Evolutionary conservation across 2,113 vertebrate genomes (phyloP).

Genomic region (Cyanoderma ruficeps): DNA sequence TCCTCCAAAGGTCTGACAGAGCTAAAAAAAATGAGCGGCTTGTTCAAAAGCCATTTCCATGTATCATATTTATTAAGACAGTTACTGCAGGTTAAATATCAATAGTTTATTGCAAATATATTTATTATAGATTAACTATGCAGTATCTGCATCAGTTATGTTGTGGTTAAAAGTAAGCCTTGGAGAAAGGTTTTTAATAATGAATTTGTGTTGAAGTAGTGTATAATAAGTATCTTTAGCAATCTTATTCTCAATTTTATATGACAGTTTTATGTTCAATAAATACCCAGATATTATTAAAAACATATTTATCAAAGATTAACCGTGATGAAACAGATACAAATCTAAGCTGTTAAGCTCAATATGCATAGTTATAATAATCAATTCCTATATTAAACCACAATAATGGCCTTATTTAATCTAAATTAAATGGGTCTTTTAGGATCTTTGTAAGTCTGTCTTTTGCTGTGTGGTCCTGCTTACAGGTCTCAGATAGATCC

Average conservation of each 20-base stretch:
- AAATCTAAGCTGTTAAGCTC: slow-evolving; percentile 72
- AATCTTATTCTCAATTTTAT: slow-evolving; percentile 53
- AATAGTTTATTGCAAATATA: slow-evolving; percentile 54
- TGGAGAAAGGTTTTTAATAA: slow-evolving; percentile 51
- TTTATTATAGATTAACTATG: slow-evolving; percentile 40
- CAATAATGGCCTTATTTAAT: slow-evolving; percentile 58
- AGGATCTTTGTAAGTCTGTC: not conserved
- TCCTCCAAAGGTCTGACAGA: not conserved
- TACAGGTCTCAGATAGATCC: slow-evolving; percentile 8
- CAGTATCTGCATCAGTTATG: not conserved
- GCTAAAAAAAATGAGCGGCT: not conserved
- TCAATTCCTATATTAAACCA: slow-evolving; percentile 72
- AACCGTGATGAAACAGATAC: slow-evolving; percentile 72
- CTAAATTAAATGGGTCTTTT: not conserved
- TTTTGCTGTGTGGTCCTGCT: not conserved
- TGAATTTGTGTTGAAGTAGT: slow-evolving; percentile 29
- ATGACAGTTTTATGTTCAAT: slow-evolving; percentile 74
- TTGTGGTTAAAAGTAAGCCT: slow-evolving; percentile 35
- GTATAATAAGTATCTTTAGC: slow-evolving; percentile 44
- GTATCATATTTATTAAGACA: slow-evolving; percentile 46
- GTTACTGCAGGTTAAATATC: slow-evolving; percentile 67
- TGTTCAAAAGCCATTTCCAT: slow-evolving; percentile 24
- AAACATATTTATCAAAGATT: slow-evolving; percentile 82
- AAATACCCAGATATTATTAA: slow-evolving; percentile 79
- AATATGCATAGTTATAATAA: slow-evolving; percentile 69